phyloP scores from a whole-genome alignment of 2,797 vertebrate genomes.

The Erethizon dorsatum region DNA sequence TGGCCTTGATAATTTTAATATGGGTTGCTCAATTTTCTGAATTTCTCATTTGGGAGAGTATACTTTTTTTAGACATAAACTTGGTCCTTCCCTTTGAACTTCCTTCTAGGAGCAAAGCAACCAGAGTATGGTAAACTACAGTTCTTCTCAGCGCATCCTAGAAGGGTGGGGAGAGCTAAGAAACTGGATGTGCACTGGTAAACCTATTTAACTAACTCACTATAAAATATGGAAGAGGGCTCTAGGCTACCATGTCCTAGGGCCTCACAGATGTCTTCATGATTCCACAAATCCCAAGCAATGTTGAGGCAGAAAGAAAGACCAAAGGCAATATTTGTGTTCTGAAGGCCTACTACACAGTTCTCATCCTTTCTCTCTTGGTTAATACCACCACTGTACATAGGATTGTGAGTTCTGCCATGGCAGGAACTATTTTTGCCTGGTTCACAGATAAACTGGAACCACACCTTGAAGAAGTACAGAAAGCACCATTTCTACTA shows the following conservation, averaged over 20 bases:
- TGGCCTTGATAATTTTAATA: constrained; percentile 64
- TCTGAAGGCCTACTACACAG: background rate
- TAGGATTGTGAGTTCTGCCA: background rate
- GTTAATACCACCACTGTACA: background rate
- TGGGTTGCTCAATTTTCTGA: constrained; percentile 42
- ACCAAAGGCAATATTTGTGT: background rate
- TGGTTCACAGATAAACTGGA: background rate
- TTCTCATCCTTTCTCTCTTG: background rate
- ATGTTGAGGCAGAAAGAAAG: background rate
- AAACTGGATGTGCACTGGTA: background rate
- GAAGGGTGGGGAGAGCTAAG: background rate
- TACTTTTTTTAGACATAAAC: background rate
- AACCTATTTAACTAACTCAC: constrained; percentile 16
- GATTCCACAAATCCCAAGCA: background rate
- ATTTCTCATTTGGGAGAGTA: constrained; percentile 16
- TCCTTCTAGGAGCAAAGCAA: constrained; percentile 56
- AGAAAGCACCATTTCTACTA: background rate
- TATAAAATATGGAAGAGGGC: background rate
- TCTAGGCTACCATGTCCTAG: background rate
- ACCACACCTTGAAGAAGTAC: background rate
- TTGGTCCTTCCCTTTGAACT: constrained; percentile 54
- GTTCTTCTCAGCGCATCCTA: constrained; percentile 34
- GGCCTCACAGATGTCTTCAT: background rate
- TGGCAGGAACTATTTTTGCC: background rate
- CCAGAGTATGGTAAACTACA: background rate